Percentiles rank a stretch among this genome's conserved stretches.
Evolutionary conservation across 2,888 invertebrate species (phyloP).

Genomic region (Petrolisthes cinctipes): DNA sequence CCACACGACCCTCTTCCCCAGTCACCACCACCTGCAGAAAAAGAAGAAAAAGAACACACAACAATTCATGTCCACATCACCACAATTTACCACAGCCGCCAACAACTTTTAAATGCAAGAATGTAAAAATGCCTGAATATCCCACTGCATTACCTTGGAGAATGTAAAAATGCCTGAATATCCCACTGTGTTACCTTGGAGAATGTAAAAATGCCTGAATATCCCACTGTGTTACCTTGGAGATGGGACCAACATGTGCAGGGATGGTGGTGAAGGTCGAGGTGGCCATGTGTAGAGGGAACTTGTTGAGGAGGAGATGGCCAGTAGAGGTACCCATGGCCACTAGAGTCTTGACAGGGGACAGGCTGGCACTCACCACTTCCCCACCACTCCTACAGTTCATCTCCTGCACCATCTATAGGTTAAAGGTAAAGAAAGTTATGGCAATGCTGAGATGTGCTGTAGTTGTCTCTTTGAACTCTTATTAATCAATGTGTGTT

Average conservation of each 20-base stretch:
- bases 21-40: constrained; percentile 55
- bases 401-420: constrained; percentile 51
- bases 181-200: no score
- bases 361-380: constrained; percentile 39
- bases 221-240: constrained; percentile 37
- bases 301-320: constrained; percentile 42
- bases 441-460: not conserved
- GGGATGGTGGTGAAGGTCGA: constrained; percentile 1
- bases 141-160: constrained; percentile 24
- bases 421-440: not conserved
- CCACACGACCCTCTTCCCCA: constrained; percentile 54
- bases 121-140: no score
- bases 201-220: no score
- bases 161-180: not conserved
- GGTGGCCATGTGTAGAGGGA: constrained; percentile 52
- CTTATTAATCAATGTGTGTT: no score
- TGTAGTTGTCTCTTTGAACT: no score
- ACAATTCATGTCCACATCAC: no score
- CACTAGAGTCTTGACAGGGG: constrained; percentile 53
- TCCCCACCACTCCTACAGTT: constrained; percentile 17
- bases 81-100: no score
- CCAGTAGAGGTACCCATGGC: constrained; percentile 47
- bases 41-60: no score
- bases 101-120: no score
- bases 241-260: constrained; percentile 28